Evolutionary conservation across 2,113 vertebrate species (phyloP).

Genomic region (Orientallactaga bullata): DNA sequence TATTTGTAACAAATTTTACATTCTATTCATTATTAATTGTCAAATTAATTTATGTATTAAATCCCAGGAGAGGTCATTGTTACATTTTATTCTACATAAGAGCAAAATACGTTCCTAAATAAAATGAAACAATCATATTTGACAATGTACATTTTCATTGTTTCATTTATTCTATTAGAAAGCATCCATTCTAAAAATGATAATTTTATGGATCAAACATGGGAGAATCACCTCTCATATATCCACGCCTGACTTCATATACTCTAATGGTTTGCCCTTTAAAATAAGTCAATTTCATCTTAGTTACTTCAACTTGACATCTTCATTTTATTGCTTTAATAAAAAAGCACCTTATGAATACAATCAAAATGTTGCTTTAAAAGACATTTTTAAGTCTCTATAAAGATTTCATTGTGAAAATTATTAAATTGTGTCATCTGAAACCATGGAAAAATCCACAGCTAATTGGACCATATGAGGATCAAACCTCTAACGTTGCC

Average conservation of each 20-base stretch:
- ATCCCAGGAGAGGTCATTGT: background rate
- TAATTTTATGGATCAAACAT: background rate
- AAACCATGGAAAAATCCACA: background rate
- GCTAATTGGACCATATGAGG: constrained; percentile 37
- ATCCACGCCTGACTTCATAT: background rate
- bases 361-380: background rate
- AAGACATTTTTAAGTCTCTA: background rate
- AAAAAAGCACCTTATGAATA: background rate
- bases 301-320: background rate
- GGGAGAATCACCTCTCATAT: background rate
- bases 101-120: background rate
- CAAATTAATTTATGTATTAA: background rate
- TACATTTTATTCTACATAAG: constrained; percentile 23
- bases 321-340: background rate
- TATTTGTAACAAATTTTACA: background rate
- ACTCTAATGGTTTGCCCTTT: background rate
- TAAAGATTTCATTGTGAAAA: background rate
- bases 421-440: background rate
- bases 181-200: background rate
- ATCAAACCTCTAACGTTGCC: background rate
- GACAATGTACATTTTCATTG: background rate
- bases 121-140: background rate
- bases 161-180: background rate
- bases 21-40: background rate
- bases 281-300: background rate